These are phyloP conservation scores for Etheostoma nigrum DNA, from an alignment of 2,797 vertebrate genomes.

Conservation along the genomic window DNA sequence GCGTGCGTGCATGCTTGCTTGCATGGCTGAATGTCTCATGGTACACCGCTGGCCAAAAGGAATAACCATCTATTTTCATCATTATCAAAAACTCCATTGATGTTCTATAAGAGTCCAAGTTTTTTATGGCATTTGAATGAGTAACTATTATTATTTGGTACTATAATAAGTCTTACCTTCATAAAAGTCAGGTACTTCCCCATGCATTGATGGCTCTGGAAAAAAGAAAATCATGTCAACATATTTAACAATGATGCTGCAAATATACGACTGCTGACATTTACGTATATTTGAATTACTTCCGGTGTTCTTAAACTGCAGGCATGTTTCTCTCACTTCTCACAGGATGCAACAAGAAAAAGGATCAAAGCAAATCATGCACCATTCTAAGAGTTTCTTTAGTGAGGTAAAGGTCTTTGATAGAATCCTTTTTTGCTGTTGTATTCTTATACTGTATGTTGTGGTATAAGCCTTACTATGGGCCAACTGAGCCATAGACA, in stretches of 20 bases:
- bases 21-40: not conserved
- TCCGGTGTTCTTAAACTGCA: not conserved
- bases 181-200: conserved; percentile 63
- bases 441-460: no score
- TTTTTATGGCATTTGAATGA: not conserved
- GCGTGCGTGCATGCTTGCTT: not conserved
- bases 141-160: not conserved
- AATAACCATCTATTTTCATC: conserved; percentile 2
- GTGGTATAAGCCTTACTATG: not conserved
- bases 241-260: conserved; percentile 6
- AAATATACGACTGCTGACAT: not conserved
- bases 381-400: conserved; percentile 1
- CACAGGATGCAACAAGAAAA: not conserved
- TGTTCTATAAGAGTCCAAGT: not conserved
- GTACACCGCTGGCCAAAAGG: not conserved
- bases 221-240: conserved; percentile 40
- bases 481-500: not conserved
- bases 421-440: not conserved
- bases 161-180: conserved; percentile 67
- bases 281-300: not conserved
- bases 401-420: conserved; percentile 12
- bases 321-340: not conserved
- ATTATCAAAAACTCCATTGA: not conserved
- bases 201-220: conserved; percentile 67
- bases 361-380: conserved; percentile 17